These are phyloP conservation scores for Tragulus kanchil DNA, from an alignment of 2,113 vertebrate genomes.

Conservation along the genomic window DNA sequence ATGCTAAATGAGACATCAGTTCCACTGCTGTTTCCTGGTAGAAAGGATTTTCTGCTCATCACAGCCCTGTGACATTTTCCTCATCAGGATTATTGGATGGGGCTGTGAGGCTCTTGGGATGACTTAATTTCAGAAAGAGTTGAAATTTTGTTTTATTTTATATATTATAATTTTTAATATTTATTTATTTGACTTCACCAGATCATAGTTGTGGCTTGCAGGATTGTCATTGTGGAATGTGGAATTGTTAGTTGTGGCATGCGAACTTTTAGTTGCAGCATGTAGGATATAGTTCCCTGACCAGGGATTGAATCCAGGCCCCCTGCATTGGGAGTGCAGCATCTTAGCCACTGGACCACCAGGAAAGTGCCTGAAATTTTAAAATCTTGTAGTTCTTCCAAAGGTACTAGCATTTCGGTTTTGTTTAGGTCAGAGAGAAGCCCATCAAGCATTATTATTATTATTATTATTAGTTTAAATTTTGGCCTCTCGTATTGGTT, in stretches of 20 bases:
- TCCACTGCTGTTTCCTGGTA: not conserved
- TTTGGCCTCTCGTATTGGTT: too few species aligned
- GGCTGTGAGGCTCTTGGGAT: not conserved
- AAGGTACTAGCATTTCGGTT: not conserved
- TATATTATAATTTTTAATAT: not conserved
- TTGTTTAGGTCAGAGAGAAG: not conserved
- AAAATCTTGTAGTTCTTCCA: not conserved
- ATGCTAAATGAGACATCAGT: not conserved
- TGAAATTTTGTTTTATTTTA: not conserved
- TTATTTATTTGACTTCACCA: not conserved
- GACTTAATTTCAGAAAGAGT: not conserved
- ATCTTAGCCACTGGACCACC: not conserved
- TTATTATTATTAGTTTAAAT: not conserved
- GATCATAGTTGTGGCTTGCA: not conserved
- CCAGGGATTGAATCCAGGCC: not conserved
- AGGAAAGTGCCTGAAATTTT: not conserved
- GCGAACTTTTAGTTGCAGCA: not conserved
- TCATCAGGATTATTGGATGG: not conserved
- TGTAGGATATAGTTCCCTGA: not conserved
- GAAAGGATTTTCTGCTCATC: not conserved
- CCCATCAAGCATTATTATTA: not conserved
- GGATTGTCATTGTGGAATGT: not conserved
- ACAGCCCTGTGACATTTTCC: not conserved
- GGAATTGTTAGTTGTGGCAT: fast-evolving
- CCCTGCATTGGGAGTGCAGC: not conserved